Evolutionary conservation across 2,888 invertebrate genomes (phyloP).

Genomic region (Callosobruchus maculatus): DNA sequence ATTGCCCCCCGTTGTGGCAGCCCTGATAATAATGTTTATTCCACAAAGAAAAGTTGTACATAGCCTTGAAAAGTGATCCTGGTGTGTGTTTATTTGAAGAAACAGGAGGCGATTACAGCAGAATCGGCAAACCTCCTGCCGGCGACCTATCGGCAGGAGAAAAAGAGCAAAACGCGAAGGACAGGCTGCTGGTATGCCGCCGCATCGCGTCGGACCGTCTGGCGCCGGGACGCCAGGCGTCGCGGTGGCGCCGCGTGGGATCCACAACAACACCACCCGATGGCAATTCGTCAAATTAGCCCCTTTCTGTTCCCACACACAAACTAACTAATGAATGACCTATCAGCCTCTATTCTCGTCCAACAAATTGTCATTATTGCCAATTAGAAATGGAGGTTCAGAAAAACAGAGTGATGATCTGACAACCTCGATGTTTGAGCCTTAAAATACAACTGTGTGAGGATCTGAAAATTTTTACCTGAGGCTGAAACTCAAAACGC

Average conservation of each 20-base stretch:
- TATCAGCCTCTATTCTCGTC: neutral
- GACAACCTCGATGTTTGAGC: no score
- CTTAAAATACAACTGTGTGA: no score
- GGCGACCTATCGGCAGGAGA: neutral
- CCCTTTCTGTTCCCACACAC: neutral
- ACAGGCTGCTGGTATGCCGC: neutral
- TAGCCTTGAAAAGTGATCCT: no score
- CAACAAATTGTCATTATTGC: neutral
- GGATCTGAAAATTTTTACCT: no score
- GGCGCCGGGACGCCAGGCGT: slow-evolving; percentile 1
- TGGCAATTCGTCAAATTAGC: neutral
- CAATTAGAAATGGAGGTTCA: neutral
- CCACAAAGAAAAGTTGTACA: no score
- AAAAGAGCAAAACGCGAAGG: neutral
- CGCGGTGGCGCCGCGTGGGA: slow-evolving; percentile 6
- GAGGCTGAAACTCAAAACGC: no score
- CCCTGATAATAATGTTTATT: no score
- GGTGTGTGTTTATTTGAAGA: no score
- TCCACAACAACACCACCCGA: neutral
- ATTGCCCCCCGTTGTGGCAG: no score
- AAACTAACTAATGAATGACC: neutral
- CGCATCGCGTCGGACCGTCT: neutral
- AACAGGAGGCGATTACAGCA: neutral
- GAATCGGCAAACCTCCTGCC: slow-evolving; percentile 4
- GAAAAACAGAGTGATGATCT: no score